Percentiles rank a stretch among this genome's conserved stretches.
Evolutionary conservation across 2,888 invertebrate species (phyloP).

Genomic region (Cremastinae sp.): DNA sequence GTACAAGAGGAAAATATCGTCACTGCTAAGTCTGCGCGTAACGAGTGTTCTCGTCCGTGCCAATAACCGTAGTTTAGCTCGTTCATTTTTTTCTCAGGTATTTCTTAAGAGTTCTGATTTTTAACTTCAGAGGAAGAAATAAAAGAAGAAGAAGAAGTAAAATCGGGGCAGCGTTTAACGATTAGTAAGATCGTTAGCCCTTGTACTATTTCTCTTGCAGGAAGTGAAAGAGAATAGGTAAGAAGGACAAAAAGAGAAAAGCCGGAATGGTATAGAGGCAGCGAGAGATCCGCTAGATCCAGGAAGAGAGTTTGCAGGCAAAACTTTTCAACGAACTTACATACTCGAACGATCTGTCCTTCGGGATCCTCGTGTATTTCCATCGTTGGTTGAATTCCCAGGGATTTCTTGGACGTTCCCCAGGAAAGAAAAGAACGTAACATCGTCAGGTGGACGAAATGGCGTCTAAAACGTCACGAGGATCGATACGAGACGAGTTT

Average conservation of each 20-base stretch:
- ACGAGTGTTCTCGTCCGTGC: slow-evolving; percentile 30
- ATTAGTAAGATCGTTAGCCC: slow-evolving; percentile 35
- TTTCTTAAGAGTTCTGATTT: slow-evolving; percentile 7
- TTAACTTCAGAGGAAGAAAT: slow-evolving; percentile 6
- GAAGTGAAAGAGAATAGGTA: not conserved
- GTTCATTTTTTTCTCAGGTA: slow-evolving; percentile 21
- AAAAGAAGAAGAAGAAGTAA: slow-evolving; percentile 23
- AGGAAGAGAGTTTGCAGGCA: slow-evolving; percentile 12
- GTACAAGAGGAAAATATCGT: not conserved
- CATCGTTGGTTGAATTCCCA: slow-evolving; percentile 29
- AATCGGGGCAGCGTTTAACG: slow-evolving; percentile 38
- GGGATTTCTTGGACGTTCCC: slow-evolving; percentile 4
- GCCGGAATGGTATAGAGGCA: not conserved
- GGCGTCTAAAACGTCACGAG: slow-evolving; percentile 15
- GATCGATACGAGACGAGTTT: slow-evolving; percentile 52
- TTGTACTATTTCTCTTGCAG: not conserved
- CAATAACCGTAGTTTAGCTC: slow-evolving; percentile 45
- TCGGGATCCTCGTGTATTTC: slow-evolving; percentile 30
- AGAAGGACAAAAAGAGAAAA: not conserved
- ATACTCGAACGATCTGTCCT: slow-evolving; percentile 43
- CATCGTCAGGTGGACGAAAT: slow-evolving; percentile 51
- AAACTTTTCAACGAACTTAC: slow-evolving; percentile 44
- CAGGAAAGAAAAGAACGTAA: slow-evolving; percentile 19
- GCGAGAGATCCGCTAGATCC: not conserved
- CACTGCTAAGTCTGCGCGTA: not conserved